Evolutionary conservation across 2,797 vertebrate species (phyloP), one percentile per base, ranked within the genome.

Genomic region (Bufotes viridis): DNA sequence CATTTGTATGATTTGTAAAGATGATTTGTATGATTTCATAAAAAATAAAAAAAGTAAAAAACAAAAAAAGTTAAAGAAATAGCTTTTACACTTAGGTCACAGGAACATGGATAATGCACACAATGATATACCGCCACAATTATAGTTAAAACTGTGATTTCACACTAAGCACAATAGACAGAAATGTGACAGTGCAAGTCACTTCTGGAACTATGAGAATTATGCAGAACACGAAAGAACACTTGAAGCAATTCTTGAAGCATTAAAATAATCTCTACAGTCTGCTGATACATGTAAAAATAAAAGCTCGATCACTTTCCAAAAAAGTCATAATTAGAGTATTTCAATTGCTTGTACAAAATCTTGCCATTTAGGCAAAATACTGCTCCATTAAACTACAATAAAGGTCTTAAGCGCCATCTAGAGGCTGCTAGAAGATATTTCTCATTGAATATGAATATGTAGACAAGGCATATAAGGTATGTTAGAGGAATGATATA

Each of bases 391-490:
- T 17, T 18, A 14, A 79, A 60, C 58, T 7, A 29, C 29, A 51
- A 12, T 22, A 53, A 65, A 55, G 81, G 12, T 29, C 81, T 18
- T 20, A 12, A 34, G 14, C n/a, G n/a, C n/a, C 63, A 83, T 57
- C 63, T 55, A 26, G 65, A 83, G 49, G 81, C 65, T 57, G 65
- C 51, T 55, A 12, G 24, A 22, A 83, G 81, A 53, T 57, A 83
- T 34, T 63, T 42, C 79, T 49, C 11, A 0, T 9, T 7, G 13
- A 65, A 5, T 63, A 10, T 69, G 2, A 15, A 3, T 26, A 67
- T 8, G 17, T 24, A 67, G 22, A 12, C 14, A 67, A 12, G 0
- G 12, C 2, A 13, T 24, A 24, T 67, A 13, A 12, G 9, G 65
- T 24, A 67, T 63, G 9, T 67, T 67, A 14, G 9, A 20, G 18